Base-by-base conservation (phyloP, 1,140 invertebrate species). In the Neodiprion lecontei region DNA sequence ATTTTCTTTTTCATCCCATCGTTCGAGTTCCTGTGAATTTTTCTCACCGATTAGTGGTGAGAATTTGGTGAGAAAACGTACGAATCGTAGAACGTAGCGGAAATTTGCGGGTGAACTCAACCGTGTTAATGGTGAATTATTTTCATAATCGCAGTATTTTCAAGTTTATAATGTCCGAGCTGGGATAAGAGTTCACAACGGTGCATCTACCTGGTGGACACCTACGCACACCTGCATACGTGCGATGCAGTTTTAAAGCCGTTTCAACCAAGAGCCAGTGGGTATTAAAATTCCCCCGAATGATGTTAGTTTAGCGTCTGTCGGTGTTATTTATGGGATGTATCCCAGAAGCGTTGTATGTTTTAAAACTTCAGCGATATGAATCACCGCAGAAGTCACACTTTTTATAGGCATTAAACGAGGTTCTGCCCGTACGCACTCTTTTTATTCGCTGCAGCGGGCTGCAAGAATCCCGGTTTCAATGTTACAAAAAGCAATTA, bases 281-380 rank as follows among this genome's bases (percentile, higher is more conserved):
- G 53, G 8, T 61, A 61, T 61, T 61, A 61, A 61, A 61, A 61
- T 14, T 61, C n/a, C 53, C 53, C 9, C 53, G 53, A 61, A 17
- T 61, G 9, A 61, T 61, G 53, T 61, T 61, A 61, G 53, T 61
- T 61, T 61, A 61, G 53, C n/a, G 53, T 61, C 53, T 61, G 53
- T 61, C 53, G 9, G 5, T 12, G 11, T 61, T 61, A 61, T 61
- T 61, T 61, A 61, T 9, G 53, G n/a, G 53, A 40, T 40, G 28
- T 40, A 61, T 9, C 53, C 53, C 9, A 61, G 53, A 61, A 61
- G 53, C 53, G 53, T 61, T 61, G 53, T 61, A 61, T 61, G 53
- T 61, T 61, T 61, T 5, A 61, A 61, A 61, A 61, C 53, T 61
- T 61, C n/a, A 61, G 53, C 11, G 53, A 12, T 17, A 17, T 61